Percentiles rank a stretch among this genome's conserved stretches.
Conservation (phyloP, 2,797 vertebrate species). For the Knipowitschia caucasica region DNA sequence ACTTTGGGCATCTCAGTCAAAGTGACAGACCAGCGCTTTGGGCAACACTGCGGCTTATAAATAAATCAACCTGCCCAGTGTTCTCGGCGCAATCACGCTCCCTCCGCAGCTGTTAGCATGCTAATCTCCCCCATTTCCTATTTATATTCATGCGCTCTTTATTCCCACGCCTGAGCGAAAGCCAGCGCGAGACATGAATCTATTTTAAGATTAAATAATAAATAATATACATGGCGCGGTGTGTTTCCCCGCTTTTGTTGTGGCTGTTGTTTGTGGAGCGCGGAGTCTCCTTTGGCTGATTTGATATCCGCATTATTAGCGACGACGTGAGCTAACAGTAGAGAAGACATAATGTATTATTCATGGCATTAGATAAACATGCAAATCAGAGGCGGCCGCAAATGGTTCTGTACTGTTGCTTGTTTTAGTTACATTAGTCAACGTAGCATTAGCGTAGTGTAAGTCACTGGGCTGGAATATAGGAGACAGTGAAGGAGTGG, state of each 20-base stretch:
- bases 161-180: constrained; percentile 9
- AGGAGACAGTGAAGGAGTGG: not conserved
- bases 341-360: constrained; percentile 3
- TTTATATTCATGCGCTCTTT: constrained; percentile 10
- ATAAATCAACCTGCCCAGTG: constrained; percentile 9
- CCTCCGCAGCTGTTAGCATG: constrained; percentile 8
- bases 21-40: constrained; percentile 6
- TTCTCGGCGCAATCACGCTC: not conserved
- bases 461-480: not conserved
- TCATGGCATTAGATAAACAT: constrained; percentile 10
- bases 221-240: constrained; percentile 4
- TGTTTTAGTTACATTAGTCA: constrained; percentile 6
- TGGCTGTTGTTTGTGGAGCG: not conserved
- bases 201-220: constrained; percentile 15
- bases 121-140: constrained; percentile 4
- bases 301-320: constrained; percentile 4
- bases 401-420: constrained; percentile 3
- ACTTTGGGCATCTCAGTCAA: not conserved
- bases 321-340: not conserved
- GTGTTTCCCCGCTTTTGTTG: constrained; percentile 8
- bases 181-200: constrained; percentile 1
- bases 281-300: constrained; percentile 1
- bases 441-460: not conserved
- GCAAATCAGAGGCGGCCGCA: constrained; percentile 6
- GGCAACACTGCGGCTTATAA: constrained; percentile 7